Evolutionary conservation across 2,888 invertebrate species (phyloP), one percentile per base, ranked within the genome.

Genomic region (Andricus curvator): DNA sequence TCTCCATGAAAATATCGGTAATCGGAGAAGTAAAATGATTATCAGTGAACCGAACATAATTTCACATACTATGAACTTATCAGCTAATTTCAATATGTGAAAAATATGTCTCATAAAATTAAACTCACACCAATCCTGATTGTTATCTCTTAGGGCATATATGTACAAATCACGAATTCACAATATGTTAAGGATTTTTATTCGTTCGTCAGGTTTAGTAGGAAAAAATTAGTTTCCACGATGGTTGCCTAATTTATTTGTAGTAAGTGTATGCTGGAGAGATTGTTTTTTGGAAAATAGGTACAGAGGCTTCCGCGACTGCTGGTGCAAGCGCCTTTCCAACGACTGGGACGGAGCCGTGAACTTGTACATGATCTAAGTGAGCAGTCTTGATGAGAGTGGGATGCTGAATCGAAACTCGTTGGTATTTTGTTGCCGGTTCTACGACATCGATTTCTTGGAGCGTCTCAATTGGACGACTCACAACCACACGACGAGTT

Each of bases 401-500:
- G 13, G 94, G 95, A 77, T 94, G 93, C 79, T 94, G 94, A n/a
- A 94, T 93, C 76, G 94, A 93, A 17, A 94, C 93, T 82, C 94
- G 93, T 84, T 94, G 94, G 84, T 94, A 92, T 86, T 95, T 94
- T 64, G 95, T 94, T 65, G 94, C 94, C 51, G 95, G 95, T 88
- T 95, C 94, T 68, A 94, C 93, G 67, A 95, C 94, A 83, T 95
- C 94, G 41, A 94, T 93, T 88, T 95, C 94, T 86, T 95, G 94
- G 25, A 95, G 93, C 3, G 95, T 95, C 89, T 95, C 94, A 84
- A 95, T 94, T 22, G 95, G 95, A 81, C 94, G 93, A 85, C 94
- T 94, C 65, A 95, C 94, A n/a, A 95, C 95, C 83, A 95, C 94
- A 82, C 95, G 93, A 56, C 95, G 93, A 56, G 95, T 95, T 84